Conservation (phyloP, 2,888 invertebrate species). For the Pyrrhia umbra region DNA sequence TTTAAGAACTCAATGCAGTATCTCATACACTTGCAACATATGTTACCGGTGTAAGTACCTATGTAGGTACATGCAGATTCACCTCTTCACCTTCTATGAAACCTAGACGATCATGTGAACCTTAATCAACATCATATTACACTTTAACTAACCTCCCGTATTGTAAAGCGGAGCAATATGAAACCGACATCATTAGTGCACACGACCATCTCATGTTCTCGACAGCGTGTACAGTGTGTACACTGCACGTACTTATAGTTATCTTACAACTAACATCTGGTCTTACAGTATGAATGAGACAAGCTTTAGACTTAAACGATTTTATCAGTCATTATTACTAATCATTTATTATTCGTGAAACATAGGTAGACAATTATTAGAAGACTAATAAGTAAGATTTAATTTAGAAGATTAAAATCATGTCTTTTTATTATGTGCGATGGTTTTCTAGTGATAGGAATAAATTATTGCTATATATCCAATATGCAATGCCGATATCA, state of each 20-base stretch:
- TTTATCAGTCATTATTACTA: no score
- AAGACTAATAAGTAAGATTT: no score
- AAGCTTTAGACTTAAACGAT: background rate
- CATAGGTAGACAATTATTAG: no score
- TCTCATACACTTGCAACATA: no score
- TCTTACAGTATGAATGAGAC: constrained; percentile 31
- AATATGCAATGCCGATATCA: no score
- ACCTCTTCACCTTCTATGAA: constrained; percentile 9
- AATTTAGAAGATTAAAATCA: no score
- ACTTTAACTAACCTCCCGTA: constrained; percentile 35
- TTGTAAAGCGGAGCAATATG: constrained; percentile 36
- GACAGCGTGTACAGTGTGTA: constrained; percentile 10
- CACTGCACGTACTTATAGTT: constrained; percentile 20
- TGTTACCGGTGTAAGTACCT: no score
- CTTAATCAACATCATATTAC: constrained; percentile 37
- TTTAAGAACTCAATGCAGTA: no score
- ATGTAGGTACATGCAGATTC: background rate
- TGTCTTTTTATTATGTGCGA: no score
- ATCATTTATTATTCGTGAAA: no score
- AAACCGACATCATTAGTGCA: constrained; percentile 49
- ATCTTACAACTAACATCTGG: constrained; percentile 17
- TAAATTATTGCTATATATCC: no score
- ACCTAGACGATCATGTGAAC: constrained; percentile 24
- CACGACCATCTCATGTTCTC: constrained; percentile 22
- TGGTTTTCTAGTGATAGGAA: no score